Conservation (phyloP, 2,888 invertebrate species). For the Chrysopilus asiliformis region DNA sequence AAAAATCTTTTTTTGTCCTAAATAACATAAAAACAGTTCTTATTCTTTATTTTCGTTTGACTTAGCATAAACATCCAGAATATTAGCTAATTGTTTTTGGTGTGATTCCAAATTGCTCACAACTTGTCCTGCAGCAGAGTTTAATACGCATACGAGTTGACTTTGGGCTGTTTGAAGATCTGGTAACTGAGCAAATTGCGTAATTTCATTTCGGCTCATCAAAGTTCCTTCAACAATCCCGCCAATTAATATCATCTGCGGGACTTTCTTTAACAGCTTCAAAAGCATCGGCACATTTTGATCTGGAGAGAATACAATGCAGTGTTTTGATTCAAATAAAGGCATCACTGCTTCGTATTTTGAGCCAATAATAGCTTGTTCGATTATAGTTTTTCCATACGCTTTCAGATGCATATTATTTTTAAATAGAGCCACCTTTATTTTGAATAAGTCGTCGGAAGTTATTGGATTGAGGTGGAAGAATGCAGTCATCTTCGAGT, state of each 20-base stretch:
- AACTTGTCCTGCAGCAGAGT: conserved; percentile 48
- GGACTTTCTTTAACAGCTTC: conserved; percentile 53
- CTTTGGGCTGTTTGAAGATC: conserved; percentile 51
- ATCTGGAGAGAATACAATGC: conserved; percentile 57
- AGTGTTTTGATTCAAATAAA: conserved; percentile 49
- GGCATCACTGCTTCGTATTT: conserved; percentile 51
- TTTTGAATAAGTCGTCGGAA: conserved; percentile 49
- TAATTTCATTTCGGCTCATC: conserved; percentile 53
- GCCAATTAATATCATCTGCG: conserved; percentile 58
- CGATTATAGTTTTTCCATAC: conserved; percentile 51
- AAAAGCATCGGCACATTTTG: conserved; percentile 46
- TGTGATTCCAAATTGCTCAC: conserved; percentile 53
- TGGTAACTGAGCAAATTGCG: conserved; percentile 50
- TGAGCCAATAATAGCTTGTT: conserved; percentile 51
- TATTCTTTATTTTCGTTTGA: background rate
- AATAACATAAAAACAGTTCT: too few species aligned
- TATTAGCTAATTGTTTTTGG: conserved; percentile 51
- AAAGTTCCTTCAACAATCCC: conserved; percentile 59
- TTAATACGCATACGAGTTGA: conserved; percentile 53
- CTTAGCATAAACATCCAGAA: conserved; percentile 46
- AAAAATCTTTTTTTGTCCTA: background rate
- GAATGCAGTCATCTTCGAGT: conserved; percentile 57
- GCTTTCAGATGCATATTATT: conserved; percentile 54
- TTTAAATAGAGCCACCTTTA: conserved; percentile 47
- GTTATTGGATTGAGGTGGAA: conserved; percentile 58